Conservation (phyloP, 2,113 vertebrate genomes). For the Ploceus nigricollis region DNA sequence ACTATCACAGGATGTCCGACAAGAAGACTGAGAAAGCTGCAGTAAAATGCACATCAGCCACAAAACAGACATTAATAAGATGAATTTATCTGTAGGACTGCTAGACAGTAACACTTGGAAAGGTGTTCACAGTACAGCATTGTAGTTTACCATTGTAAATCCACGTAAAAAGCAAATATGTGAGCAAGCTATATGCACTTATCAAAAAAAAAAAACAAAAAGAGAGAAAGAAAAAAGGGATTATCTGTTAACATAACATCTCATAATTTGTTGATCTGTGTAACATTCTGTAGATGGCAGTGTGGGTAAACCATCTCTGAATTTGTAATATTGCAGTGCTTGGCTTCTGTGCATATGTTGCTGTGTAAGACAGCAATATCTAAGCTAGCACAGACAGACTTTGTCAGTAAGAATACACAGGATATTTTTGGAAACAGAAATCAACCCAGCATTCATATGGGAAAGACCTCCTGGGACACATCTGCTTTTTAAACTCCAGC, state of each 20-base stretch:
- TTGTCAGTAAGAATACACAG: background rate
- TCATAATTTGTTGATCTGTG: background rate
- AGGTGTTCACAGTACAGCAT: background rate
- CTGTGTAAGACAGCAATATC: background rate
- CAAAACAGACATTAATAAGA: background rate
- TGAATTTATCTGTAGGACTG: background rate
- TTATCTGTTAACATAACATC: background rate
- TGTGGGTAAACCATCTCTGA: constrained; percentile 22
- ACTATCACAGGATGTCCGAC: background rate
- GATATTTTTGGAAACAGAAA: background rate
- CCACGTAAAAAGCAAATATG: background rate
- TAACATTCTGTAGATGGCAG: constrained; percentile 59
- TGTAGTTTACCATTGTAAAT: background rate
- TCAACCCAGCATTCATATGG: background rate
- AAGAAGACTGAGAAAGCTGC: background rate
- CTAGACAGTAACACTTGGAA: background rate
- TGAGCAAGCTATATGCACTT: background rate
- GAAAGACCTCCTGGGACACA: background rate
- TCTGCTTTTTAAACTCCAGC: background rate
- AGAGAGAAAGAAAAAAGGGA: background rate
- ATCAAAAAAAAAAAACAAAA: fast-evolving
- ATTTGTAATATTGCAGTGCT: background rate
- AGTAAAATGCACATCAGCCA: background rate
- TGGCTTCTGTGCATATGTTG: background rate
- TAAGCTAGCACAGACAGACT: background rate